A percentile compares a stretch with the other conserved stretches of the same genome.
phyloP scores from a whole-genome alignment of 1,140 invertebrate genomes.

The Cephus cinctus region DNA sequence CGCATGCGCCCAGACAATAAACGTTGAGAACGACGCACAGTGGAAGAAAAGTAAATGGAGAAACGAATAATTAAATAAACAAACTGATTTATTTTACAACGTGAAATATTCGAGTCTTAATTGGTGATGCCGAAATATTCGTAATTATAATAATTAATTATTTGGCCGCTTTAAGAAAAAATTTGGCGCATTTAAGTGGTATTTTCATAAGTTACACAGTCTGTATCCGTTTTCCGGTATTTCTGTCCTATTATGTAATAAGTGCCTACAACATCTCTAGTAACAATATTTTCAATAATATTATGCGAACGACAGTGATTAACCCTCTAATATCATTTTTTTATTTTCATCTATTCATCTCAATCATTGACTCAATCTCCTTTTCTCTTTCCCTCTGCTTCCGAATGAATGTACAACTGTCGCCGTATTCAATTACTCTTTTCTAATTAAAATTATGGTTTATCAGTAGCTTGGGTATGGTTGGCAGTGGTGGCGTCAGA shows the following conservation, averaged over 20 bases:
- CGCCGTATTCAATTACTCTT: no score
- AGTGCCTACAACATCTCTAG: not conserved
- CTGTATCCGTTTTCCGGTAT: no score
- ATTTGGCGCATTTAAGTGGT: no score
- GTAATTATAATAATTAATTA: slow-evolving; percentile 5
- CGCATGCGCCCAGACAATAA: no score
- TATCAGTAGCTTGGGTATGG: slow-evolving; percentile 43
- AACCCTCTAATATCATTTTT: no score
- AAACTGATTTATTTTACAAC: slow-evolving; percentile 38
- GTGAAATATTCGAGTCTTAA: slow-evolving; percentile 20
- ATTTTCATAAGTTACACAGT: not conserved
- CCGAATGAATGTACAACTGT: no score
- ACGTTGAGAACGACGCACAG: no score
- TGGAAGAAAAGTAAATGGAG: no score
- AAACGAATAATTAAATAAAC: slow-evolving; percentile 29
- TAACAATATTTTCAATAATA: slow-evolving; percentile 8
- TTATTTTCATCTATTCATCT: no score
- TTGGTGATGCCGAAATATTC: slow-evolving; percentile 45
- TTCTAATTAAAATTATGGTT: slow-evolving; percentile 23
- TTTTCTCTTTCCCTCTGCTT: slow-evolving; percentile 3
- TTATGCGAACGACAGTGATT: not conserved
- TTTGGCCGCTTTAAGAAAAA: no score
- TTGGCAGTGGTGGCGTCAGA: slow-evolving; percentile 50
- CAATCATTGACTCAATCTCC: slow-evolving; percentile 4
- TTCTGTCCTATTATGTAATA: slow-evolving; percentile 2